These are phyloP conservation scores for Dione vanillae DNA, from an alignment of 2,888 invertebrate species.

Conservation along the genomic window DNA sequence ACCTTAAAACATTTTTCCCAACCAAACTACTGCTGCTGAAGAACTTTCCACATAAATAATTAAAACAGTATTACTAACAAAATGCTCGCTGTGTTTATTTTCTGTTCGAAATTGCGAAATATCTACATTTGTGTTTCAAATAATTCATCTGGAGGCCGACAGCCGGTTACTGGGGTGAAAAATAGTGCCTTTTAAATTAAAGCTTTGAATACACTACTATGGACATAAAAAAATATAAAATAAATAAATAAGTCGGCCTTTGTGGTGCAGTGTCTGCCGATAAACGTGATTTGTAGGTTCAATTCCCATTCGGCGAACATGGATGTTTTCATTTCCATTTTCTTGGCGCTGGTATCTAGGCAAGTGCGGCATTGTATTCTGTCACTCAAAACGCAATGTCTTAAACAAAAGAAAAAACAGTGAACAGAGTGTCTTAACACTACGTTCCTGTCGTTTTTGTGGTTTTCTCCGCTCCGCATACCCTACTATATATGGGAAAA, in stretches of 20 bases:
- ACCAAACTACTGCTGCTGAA: background rate
- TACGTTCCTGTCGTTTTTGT: too few relatives aligned
- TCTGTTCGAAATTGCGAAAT: constrained; percentile 28
- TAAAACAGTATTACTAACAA: constrained; percentile 7
- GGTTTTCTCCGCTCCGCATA: too few relatives aligned
- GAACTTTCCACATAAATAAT: background rate
- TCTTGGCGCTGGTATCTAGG: too few relatives aligned
- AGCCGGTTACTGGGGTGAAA: constrained; percentile 30
- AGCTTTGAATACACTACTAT: background rate
- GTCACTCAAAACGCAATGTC: too few relatives aligned
- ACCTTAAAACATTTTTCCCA: background rate
- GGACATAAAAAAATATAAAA: background rate
- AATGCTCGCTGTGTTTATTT: constrained; percentile 16
- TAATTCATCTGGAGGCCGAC: constrained; percentile 33
- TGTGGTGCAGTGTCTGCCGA: too few relatives aligned
- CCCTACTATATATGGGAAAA: too few relatives aligned
- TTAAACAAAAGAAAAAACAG: too few relatives aligned
- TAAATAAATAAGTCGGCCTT: background rate
- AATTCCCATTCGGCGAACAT: too few relatives aligned
- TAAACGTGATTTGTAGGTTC: too few relatives aligned
- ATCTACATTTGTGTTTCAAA: constrained; percentile 30
- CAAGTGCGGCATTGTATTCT: too few relatives aligned
- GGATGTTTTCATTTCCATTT: too few relatives aligned
- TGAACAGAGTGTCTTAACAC: too few relatives aligned
- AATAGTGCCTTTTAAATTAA: constrained; percentile 29